Evolutionary conservation across 2,888 invertebrate genomes (phyloP).

Genomic region (Amorpha juglandis): DNA sequence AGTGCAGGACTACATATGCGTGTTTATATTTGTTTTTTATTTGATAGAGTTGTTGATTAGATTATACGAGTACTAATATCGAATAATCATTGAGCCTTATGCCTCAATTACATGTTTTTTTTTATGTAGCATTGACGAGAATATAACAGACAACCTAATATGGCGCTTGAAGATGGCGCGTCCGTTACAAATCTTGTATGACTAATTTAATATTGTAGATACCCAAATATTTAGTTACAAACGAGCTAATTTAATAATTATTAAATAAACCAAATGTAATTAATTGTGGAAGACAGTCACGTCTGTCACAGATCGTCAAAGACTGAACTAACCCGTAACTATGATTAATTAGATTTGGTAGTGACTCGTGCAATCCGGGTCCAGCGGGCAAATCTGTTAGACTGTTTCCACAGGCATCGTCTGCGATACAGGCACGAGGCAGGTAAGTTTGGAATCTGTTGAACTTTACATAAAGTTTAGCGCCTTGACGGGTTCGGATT

Average conservation of each 20-base stretch:
- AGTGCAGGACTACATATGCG: too few species aligned
- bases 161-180: too few species aligned
- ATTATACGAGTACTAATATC: too few species aligned
- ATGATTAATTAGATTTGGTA: constrained; percentile 80
- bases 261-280: not conserved
- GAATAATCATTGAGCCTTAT: too few species aligned
- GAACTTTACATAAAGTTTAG: constrained; percentile 50
- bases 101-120: too few species aligned
- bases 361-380: constrained; percentile 64
- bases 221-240: not conserved
- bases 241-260: not conserved
- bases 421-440: constrained; percentile 46
- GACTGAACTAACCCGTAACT: constrained; percentile 76
- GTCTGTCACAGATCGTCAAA: constrained; percentile 72
- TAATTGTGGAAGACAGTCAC: constrained; percentile 62
- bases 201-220: not conserved
- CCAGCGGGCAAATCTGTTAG: constrained; percentile 68
- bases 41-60: too few species aligned
- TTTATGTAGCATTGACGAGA: too few species aligned
- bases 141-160: too few species aligned
- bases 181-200: too few species aligned
- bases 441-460: constrained; percentile 50
- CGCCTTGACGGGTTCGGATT: constrained; percentile 56
- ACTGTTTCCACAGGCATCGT: constrained; percentile 69
- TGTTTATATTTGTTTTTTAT: too few species aligned